A percentile compares a stretch with the other conserved stretches of the same genome.
phyloP scores from a whole-genome alignment of 2,113 vertebrate species.

The Polypterus senegalus region DNA sequence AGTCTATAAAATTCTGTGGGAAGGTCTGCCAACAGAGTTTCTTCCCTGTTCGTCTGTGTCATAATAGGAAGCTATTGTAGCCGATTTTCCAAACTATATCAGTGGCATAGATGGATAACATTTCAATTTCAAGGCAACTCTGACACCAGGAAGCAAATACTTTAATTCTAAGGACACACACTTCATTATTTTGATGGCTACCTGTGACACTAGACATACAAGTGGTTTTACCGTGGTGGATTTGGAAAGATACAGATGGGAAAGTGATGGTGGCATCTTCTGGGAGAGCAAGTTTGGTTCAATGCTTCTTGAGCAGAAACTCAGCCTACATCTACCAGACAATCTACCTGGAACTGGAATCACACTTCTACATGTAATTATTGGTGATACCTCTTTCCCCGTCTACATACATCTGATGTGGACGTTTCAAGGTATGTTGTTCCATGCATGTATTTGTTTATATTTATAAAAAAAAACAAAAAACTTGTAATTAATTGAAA shows the following conservation, averaged over 20 bases:
- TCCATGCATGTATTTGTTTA: too few species aligned
- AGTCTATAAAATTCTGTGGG: slow-evolving; percentile 9
- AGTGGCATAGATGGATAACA: slow-evolving; percentile 7
- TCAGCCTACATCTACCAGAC: slow-evolving; percentile 8
- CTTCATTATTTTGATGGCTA: slow-evolving; percentile 11
- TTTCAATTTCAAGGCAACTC: slow-evolving; percentile 4
- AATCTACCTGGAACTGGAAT: slow-evolving; percentile 5
- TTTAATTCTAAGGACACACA: neutral
- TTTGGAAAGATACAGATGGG: neutral
- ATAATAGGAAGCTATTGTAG: too few species aligned
- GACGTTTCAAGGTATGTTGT: neutral
- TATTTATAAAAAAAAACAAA: too few species aligned
- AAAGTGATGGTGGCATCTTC: slow-evolving; percentile 4
- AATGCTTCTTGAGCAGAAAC: slow-evolving; percentile 1
- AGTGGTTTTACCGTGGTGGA: slow-evolving; percentile 7
- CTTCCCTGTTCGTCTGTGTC: neutral
- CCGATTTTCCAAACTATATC: slow-evolving; percentile 11
- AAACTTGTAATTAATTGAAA: too few species aligned
- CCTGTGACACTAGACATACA: slow-evolving; percentile 11
- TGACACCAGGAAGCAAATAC: neutral
- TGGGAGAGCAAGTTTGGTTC: slow-evolving; percentile 7
- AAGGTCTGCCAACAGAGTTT: slow-evolving; percentile 10
- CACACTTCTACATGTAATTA: neutral
- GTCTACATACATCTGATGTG: slow-evolving; percentile 10
- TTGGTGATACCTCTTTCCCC: slow-evolving; percentile 12